Evolutionary conservation across 35 echinoderm and acorn worm species (phyloP), one percentile per base, ranked within the genome.

Genomic region (Lytechinus pictus): DNA sequence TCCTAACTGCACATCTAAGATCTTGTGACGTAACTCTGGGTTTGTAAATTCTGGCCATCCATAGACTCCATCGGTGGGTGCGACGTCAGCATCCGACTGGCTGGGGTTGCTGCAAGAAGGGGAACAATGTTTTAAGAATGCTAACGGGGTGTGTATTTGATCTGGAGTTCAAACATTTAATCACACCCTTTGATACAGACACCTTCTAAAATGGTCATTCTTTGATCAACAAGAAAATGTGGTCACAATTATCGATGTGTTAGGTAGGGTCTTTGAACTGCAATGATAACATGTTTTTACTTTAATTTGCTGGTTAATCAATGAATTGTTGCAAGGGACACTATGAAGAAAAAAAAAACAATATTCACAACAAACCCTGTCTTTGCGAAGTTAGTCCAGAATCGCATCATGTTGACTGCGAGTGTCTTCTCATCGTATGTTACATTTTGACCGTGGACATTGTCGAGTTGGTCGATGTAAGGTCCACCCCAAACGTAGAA

Each of bases 381-480:
- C 94, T 99, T 99, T 9, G 95, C 98, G 89, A 99, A 99, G 92
- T 97, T 99, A 5, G 95, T 96, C 91, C 96, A 99, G 54, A 95
- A 97, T 94, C 61, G 61, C 98, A 99, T 99, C 60, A 96, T 95
- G 27, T 95, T 54, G 9, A 97, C 28, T 7, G 97, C 94, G 57
- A 99, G 56, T 9, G 52, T n/a, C 2, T 94, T 90, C 58, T 99
- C 98, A 94, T 89, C 98, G 10, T 96, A 94, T 14, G 96, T 94
- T 27, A 96, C 88, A 29, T 89, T 94, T 24, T 91, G 53, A 4
- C 52, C 53, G 4, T 66, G 60, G 6, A 93, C 53, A 16, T 93
- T 54, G 54, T 93, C 28, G 4, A 93, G 92, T 27, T 95, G 91
- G 28, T 87, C 28, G 9, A 95, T 57, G 19, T 96, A 96, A 51